phyloP scores from a whole-genome alignment of 2,797 vertebrate species.

The Dryobates pubescens region DNA sequence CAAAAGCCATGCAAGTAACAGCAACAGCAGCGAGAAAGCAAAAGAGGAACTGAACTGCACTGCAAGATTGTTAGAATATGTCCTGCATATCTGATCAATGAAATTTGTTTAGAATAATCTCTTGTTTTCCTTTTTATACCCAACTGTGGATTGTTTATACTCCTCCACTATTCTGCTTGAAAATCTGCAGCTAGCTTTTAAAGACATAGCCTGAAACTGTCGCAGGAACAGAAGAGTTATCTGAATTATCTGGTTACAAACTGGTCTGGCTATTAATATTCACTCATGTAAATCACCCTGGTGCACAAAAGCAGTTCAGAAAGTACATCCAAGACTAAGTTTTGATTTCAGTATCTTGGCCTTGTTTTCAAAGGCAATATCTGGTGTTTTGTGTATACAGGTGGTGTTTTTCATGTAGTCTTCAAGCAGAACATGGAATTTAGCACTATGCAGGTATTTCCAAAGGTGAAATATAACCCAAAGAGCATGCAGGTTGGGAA shows the following conservation, averaged over 20 bases:
- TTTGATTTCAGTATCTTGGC: background rate
- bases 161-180: too few relatives aligned
- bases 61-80: too few relatives aligned
- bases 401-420: background rate
- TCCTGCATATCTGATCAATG: too few relatives aligned
- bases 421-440: background rate
- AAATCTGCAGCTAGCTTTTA: too few relatives aligned
- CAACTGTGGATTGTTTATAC: too few relatives aligned
- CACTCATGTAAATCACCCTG: background rate
- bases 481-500: background rate
- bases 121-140: too few relatives aligned
- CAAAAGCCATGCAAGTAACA: too few relatives aligned
- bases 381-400: background rate
- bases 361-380: background rate
- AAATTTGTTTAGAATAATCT: too few relatives aligned
- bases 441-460: background rate
- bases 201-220: too few relatives aligned
- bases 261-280: background rate
- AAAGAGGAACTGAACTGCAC: too few relatives aligned
- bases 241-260: background rate
- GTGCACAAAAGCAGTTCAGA: background rate
- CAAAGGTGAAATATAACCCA: constrained; percentile 10
- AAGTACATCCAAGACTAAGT: background rate
- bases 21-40: too few relatives aligned
- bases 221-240: background rate